Conservation (phyloP, 2,113 vertebrate species). For the Nothocercus julius region DNA sequence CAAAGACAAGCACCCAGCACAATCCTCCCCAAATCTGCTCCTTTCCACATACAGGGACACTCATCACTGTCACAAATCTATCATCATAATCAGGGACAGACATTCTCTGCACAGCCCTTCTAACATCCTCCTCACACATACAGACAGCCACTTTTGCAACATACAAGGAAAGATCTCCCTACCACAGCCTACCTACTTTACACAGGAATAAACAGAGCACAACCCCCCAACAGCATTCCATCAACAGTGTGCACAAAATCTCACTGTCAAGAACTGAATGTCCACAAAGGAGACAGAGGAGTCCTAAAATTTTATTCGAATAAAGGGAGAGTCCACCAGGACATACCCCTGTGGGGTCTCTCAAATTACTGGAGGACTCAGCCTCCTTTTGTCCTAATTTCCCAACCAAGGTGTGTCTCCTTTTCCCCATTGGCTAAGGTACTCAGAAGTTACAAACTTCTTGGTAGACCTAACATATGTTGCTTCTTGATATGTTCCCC, state of each 20-base stretch:
- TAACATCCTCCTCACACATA: not conserved
- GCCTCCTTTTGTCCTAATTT: too few relatives aligned
- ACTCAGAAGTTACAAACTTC: too few relatives aligned
- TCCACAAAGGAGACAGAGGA: too few relatives aligned
- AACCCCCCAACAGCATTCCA: not conserved
- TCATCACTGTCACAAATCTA: not conserved
- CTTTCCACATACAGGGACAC: not conserved
- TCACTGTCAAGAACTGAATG: too few relatives aligned
- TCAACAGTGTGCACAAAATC: not conserved
- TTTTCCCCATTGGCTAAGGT: too few relatives aligned
- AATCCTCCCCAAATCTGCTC: not conserved
- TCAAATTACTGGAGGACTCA: too few relatives aligned
- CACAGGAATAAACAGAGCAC: not conserved
- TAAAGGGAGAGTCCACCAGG: too few relatives aligned
- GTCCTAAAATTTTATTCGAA: too few relatives aligned
- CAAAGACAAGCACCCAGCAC: not conserved
- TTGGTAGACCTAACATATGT: too few relatives aligned
- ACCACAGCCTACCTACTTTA: not conserved
- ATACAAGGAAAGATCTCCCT: not conserved
- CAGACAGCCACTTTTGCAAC: not conserved
- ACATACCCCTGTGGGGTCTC: too few relatives aligned
- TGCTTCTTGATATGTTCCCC: too few relatives aligned
- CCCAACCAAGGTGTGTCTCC: too few relatives aligned
- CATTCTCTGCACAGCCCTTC: not conserved
- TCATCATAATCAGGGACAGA: not conserved